These are phyloP conservation scores for Chelmon rostratus DNA, from an alignment of 2,797 vertebrate species.

Conservation along the genomic window DNA sequence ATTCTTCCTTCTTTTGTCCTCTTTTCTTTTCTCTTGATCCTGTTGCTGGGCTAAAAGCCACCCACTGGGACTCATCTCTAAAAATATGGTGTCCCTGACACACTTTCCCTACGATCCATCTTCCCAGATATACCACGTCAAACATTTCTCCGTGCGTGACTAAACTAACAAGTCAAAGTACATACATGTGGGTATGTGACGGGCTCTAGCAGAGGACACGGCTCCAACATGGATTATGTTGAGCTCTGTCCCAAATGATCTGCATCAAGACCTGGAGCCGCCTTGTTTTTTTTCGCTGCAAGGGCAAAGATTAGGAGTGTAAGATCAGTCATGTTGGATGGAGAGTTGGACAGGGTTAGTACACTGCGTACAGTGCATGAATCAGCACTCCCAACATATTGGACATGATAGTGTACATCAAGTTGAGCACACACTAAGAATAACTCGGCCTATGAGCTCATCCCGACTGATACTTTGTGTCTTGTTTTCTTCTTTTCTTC, in stretches of 20 bases:
- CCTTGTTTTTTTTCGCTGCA: constrained; percentile 30
- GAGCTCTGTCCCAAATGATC: constrained; percentile 29
- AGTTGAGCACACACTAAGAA: constrained; percentile 14
- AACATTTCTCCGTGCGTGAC: constrained; percentile 66
- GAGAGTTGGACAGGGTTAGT: constrained; percentile 26
- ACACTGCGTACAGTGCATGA: constrained; percentile 29
- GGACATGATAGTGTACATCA: constrained; percentile 15
- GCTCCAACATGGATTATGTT: constrained; percentile 1
- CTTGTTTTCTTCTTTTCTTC: constrained; percentile 24
- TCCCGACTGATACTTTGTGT: constrained; percentile 38
- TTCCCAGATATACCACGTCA: constrained; percentile 70
- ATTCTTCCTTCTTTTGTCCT: constrained; percentile 57
- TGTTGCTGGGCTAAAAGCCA: constrained; percentile 78
- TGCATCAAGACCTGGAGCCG: constrained; percentile 12
- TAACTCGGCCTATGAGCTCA: constrained; percentile 26
- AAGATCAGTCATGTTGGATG: constrained; percentile 25
- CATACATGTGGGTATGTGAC: constrained; percentile 6
- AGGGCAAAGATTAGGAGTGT: constrained; percentile 41
- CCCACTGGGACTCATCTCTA: constrained; percentile 84
- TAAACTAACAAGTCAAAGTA: constrained; percentile 59
- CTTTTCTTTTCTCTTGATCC: constrained; percentile 67
- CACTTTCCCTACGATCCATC: constrained; percentile 81
- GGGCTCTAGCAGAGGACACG: not conserved
- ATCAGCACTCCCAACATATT: constrained; percentile 25
- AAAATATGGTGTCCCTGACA: constrained; percentile 88